These are phyloP conservation scores for Patella pellucida DNA, from an alignment of 2,888 invertebrate genomes.

Conservation along the genomic window DNA sequence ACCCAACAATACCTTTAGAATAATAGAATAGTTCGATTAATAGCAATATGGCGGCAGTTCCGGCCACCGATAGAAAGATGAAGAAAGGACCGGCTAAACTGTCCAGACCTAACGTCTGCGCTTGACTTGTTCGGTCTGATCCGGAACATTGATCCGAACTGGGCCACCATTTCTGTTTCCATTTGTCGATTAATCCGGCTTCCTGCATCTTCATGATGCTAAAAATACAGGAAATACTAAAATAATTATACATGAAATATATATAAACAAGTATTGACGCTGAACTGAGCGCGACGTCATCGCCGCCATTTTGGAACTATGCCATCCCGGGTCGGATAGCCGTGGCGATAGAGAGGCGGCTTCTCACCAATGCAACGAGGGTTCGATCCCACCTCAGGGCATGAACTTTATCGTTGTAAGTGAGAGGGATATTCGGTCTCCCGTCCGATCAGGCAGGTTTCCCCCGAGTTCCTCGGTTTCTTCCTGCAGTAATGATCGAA, in stretches of 20 bases:
- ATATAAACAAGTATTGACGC: background rate
- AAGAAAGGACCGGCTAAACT: constrained; percentile 50
- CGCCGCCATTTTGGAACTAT: too few relatives aligned
- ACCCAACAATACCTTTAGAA: background rate
- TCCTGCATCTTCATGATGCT: constrained; percentile 55
- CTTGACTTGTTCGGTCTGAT: constrained; percentile 35
- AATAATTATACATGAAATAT: background rate
- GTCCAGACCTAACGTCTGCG: constrained; percentile 40
- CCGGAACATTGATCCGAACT: constrained; percentile 35
- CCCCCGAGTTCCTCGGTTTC: too few relatives aligned
- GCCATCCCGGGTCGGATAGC: too few relatives aligned
- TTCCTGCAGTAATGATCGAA: too few relatives aligned
- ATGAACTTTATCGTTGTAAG: too few relatives aligned
- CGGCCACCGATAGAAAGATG: constrained; percentile 38
- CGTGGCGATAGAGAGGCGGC: too few relatives aligned
- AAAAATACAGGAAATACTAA: constrained; percentile 12
- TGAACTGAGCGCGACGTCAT: background rate
- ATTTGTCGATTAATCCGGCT: constrained; percentile 50
- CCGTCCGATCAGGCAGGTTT: too few relatives aligned
- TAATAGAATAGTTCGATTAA: constrained; percentile 29
- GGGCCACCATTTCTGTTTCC: constrained; percentile 50
- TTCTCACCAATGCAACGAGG: too few relatives aligned
- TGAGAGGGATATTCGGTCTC: too few relatives aligned
- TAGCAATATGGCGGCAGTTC: constrained; percentile 34
- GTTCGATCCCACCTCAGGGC: too few relatives aligned